A percentile compares a stretch with the other conserved stretches of the same genome.
Conservation (phyloP, 2,113 vertebrate genomes). For the Xiphias gladius region DNA sequence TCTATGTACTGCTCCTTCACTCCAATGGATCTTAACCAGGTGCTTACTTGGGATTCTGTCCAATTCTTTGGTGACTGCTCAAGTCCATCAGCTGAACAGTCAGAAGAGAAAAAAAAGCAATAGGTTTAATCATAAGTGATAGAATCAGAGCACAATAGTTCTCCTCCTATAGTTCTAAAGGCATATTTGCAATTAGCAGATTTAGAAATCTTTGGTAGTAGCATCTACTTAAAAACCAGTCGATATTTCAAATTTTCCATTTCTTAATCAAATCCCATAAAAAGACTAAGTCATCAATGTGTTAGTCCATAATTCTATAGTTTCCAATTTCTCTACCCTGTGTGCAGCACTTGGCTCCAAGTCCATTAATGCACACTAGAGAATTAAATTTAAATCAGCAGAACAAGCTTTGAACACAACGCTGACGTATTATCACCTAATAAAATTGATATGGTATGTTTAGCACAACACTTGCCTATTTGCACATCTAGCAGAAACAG, state of each 20-base stretch:
- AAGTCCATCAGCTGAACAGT: conserved; percentile 57
- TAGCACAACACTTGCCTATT: too few species aligned
- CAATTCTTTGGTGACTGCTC: conserved; percentile 75
- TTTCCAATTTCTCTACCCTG: not conserved
- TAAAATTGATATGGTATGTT: too few species aligned
- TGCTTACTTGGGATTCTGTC: conserved; percentile 83
- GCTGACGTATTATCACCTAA: too few species aligned
- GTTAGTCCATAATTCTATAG: not conserved
- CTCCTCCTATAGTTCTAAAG: not conserved
- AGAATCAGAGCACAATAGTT: not conserved
- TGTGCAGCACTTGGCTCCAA: too few species aligned
- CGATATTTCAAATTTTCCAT: not conserved
- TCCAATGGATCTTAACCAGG: conserved; percentile 82
- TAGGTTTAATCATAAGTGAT: not conserved
- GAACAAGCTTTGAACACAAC: too few species aligned
- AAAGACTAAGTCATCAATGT: too few species aligned
- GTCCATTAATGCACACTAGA: too few species aligned
- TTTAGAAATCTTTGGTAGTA: not conserved
- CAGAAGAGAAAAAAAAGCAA: conserved; percentile 10
- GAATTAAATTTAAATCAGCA: too few species aligned
- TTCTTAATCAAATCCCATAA: too few species aligned
- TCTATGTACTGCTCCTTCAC: conserved; percentile 82
- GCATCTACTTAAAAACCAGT: not conserved
- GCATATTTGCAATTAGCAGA: not conserved
- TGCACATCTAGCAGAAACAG: too few species aligned